Evolutionary conservation across 2,113 vertebrate genomes (phyloP).

Genomic region (Phrynosoma platyrhinos): DNA sequence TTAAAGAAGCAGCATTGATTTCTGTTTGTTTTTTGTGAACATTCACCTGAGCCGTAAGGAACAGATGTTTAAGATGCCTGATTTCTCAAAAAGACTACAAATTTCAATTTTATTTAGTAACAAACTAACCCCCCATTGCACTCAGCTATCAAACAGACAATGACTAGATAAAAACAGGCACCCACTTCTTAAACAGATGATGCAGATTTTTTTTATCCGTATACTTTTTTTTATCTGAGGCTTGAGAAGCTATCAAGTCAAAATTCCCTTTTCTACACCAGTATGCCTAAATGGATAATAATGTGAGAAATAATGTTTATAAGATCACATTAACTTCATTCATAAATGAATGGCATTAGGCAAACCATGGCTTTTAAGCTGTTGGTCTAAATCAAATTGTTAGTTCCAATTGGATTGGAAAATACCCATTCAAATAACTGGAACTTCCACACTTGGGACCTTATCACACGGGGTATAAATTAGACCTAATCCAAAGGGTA

Average conservation of each 20-base stretch:
- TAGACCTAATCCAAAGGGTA: too few species aligned
- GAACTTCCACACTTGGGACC: too few species aligned
- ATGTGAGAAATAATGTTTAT: background rate
- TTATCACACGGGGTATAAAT: too few species aligned
- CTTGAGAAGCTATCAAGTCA: background rate
- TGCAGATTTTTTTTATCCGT: background rate
- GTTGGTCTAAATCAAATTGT: too few species aligned
- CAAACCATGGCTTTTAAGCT: too few species aligned
- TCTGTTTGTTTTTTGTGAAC: background rate
- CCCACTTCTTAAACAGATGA: background rate
- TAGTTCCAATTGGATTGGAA: too few species aligned
- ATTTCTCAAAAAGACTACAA: background rate
- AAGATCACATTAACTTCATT: background rate
- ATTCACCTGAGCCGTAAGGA: background rate
- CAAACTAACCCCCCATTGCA: background rate
- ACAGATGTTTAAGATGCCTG: background rate
- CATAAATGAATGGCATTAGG: background rate
- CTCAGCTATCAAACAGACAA: background rate
- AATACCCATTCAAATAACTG: too few species aligned
- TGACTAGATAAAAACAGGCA: background rate
- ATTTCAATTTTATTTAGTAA: background rate
- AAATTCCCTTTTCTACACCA: too few species aligned
- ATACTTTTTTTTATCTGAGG: background rate
- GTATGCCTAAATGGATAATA: background rate
- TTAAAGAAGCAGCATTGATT: constrained; percentile 1